Base-by-base conservation (phyloP, 2,113 vertebrate species). In the Lasiurus borealis region DNA sequence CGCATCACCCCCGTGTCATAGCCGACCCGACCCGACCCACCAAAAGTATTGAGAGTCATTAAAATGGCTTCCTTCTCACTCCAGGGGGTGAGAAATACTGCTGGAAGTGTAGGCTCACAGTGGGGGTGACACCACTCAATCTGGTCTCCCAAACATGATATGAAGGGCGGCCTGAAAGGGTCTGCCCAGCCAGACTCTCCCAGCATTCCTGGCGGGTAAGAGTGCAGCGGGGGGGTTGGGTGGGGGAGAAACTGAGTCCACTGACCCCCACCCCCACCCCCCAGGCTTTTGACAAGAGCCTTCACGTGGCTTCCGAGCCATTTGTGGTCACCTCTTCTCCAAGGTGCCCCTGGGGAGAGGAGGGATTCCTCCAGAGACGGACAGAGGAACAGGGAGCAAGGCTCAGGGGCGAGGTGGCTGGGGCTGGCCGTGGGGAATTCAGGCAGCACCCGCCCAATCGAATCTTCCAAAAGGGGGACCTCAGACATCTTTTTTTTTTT, bases 401-500 rank as follows among this genome's bases (percentile, higher is more conserved):
- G 27, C 23, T 34, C 11, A 52, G 14, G 36, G 77, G 69, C 77
- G 40, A 7, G 5, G 8, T 1, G 9, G 36, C 36, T 91, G 23
- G 44, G 52, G 8, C 81, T 64, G 14, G 4, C 64, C 2, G 0
- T 34, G 7, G 66, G 85, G 73, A 85, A 23, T 6, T 75, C 78
- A 93, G 80, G 94, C 52, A 59, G 5, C 29, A 69, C 27, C 34
- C 77, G 15, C 57, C 59, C 90, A n/a, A 68, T 46, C n/a, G 3
- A 16, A 54, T 77, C 66, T 91, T 95, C 71, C 83, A 62, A 87
- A 80, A 78, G 69, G 46, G 73, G 92, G 91, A 84, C 72, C 85
- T 88, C n/a, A n/a, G 40, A 40, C 40, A 40, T 40, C 40, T 40
- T 40, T 40, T 40, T 40, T 40, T 40, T 40, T 40, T 40, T 40